Conservation (phyloP, 2,888 invertebrate genomes). For the Minunthozetes semirufus region DNA sequence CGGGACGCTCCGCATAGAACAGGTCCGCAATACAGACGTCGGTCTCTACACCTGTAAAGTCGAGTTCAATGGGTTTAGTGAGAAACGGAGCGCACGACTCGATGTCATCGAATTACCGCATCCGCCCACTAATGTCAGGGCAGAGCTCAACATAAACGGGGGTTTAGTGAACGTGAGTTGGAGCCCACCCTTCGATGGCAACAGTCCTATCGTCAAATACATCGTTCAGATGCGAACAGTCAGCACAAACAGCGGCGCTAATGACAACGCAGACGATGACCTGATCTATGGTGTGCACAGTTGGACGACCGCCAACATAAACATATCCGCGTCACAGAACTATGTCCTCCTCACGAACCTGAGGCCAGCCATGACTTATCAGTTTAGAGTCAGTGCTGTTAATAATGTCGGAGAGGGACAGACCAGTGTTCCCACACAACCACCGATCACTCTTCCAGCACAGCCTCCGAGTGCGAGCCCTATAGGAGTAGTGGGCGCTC, state of each 20-base stretch:
- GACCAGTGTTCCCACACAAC: conserved; percentile 78
- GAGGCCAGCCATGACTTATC: conserved; percentile 71
- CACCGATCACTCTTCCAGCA: conserved; percentile 83
- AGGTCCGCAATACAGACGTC: conserved; percentile 65
- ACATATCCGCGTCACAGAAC: conserved; percentile 70
- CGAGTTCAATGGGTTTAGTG: conserved; percentile 79
- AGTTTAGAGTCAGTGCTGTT: conserved; percentile 92
- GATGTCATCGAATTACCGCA: conserved; percentile 92
- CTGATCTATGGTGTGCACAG: conserved; percentile 53
- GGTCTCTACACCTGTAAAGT: conserved; percentile 89
- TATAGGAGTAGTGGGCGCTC: conserved; percentile 85
- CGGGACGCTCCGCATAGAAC: conserved; percentile 78
- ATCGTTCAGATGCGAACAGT: conserved; percentile 85
- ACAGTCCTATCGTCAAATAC: conserved; percentile 85
- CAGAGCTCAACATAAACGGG: conserved; percentile 55
- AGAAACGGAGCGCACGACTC: conserved; percentile 72
- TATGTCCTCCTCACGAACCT: conserved; percentile 74
- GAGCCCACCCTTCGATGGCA: conserved; percentile 95
- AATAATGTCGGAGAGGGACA: conserved; percentile 93
- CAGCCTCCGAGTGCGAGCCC: conserved; percentile 97
- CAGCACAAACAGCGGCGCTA: background rate
- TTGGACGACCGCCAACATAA: conserved; percentile 79
- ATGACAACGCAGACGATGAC: conserved; percentile 39
- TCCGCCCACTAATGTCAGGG: conserved; percentile 79
- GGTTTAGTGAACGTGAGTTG: conserved; percentile 80